Percentiles rank a stretch among this genome's conserved stretches.
Evolutionary conservation across 1,140 invertebrate genomes (phyloP).

Genomic region (Orchestia grillus): DNA sequence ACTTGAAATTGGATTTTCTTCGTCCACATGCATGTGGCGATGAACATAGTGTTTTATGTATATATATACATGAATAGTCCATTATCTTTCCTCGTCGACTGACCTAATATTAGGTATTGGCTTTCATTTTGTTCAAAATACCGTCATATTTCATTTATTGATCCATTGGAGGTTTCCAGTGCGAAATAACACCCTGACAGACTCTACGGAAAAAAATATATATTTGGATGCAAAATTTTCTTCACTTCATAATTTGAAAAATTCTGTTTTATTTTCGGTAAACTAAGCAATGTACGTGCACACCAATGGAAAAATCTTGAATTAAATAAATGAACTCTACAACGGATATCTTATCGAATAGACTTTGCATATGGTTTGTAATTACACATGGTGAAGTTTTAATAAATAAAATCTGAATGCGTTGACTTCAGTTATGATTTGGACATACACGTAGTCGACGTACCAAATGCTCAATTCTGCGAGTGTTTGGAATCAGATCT

Average conservation of each 20-base stretch:
- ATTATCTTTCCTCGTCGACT: neutral
- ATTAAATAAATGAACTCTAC: neutral
- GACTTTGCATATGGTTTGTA: neutral
- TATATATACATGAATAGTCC: neutral
- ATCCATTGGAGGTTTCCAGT: neutral
- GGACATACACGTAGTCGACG: neutral
- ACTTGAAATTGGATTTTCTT: neutral
- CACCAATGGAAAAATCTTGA: too few relatives aligned
- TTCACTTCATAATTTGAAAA: too few relatives aligned
- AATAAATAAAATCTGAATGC: neutral
- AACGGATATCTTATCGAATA: neutral
- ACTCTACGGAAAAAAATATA: too few relatives aligned
- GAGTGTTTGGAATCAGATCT: too few relatives aligned
- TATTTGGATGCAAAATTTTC: too few relatives aligned
- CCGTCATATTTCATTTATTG: neutral
- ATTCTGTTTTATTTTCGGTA: too few relatives aligned
- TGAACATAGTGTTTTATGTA: too few relatives aligned
- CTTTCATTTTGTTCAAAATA: neutral
- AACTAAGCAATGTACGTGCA: too few relatives aligned
- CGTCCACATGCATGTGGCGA: neutral
- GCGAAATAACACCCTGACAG: neutral
- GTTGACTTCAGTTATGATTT: neutral
- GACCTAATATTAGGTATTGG: too few relatives aligned
- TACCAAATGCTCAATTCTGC: too few relatives aligned
- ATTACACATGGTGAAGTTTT: neutral